Evolutionary conservation across 2,888 invertebrate species (phyloP), one percentile per base, ranked within the genome.

Genomic region (Ceraclea dissimilis): DNA sequence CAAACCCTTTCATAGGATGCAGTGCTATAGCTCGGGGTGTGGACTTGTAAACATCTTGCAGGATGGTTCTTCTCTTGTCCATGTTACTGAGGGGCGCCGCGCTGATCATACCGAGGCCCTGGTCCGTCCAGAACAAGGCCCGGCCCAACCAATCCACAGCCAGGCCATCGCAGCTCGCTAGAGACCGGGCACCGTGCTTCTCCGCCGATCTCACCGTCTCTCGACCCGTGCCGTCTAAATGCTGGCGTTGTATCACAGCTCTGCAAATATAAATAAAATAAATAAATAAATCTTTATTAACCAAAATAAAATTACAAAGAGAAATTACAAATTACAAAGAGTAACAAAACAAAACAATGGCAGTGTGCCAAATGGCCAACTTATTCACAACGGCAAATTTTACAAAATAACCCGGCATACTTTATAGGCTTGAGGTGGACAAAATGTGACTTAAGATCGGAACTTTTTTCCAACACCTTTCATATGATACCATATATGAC

Each of bases 81-180:
- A 81, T 71, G 65, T 82, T 80, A 22, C 76, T 75, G 58, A 90
- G 68, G 33, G 80, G 81, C 47, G 86, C 82, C 33, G 88, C 90
- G 65, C 79, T 82, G 61, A 93, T 79, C 52, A 78, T 79, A 56
- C 84, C 82, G 62, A 83, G 73, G 54, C 82, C 83, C 69, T 83
- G 83, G 71, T 88, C 89, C 52, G 88, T 87, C 89, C 91, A 93
- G 74, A 89, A 94, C 56, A 94, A 69, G 73, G 92, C 90, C 57
- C 70, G 65, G 0, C 72, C 85, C 67, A 90, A 80, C 89, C 90
- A 91, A 72, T 94, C 93, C 56, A 90, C 81, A 34, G 91, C 90
- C 61, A 93, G 70, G 2, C 88, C 88, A 65, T 88, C 85, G 65
- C 84, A 84, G 68, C 81, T 80, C 63, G 80, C 79, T 1, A 84